Base-by-base conservation (phyloP, 2,113 vertebrate genomes). In the Erpornis zantholeuca region DNA sequence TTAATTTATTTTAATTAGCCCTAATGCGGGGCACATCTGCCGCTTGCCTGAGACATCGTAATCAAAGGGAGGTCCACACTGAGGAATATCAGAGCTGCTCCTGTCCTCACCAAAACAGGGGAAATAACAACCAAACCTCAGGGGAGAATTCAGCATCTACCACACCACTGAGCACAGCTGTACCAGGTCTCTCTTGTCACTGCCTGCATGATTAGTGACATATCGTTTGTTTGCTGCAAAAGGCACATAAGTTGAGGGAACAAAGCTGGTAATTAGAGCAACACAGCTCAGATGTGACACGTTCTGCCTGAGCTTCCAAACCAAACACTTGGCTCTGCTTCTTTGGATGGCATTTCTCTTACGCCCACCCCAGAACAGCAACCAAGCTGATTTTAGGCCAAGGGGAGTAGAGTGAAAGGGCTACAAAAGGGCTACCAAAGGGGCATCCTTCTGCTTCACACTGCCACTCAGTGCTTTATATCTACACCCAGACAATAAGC, bases 291-390 rank as follows among this genome's bases (percentile, higher is more conserved):
- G 57, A 94, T 80, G 91, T 92, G 83, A 86, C 4, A 40, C 3
- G 21, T 88, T 96, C 80, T 81, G 95, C 75, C 64, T 92, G 35
- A 85, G 76, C 86, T 94, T 97, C 92, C 77, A 95, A 95, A 96
- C 89, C 84, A 97, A 94, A 97, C 60, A 83, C 82, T 97, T 98
- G 96, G 90, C 95, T 96, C 69, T 38, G 82, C 79, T 93, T 33
- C 82, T 93, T 82, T 91, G 94, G 79, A 89, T 96, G 94, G 79
- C 80, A 95, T 93, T 97, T 97, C 82, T 96, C 75, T 52, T 68
- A 90, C 31, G 45, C 93, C 89, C 82, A 93, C 94, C 80, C 56
- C 66, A 80, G 82, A 92, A 88, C 90, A 90, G 88, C 90, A 89
- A 82, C 73, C 60, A 86, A 94, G 93, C 76, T 90, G 54, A 93